A percentile compares a stretch with the other conserved stretches of the same genome.
phyloP scores from a whole-genome alignment of 2,888 invertebrate species.

The Anthoptus insignis region DNA sequence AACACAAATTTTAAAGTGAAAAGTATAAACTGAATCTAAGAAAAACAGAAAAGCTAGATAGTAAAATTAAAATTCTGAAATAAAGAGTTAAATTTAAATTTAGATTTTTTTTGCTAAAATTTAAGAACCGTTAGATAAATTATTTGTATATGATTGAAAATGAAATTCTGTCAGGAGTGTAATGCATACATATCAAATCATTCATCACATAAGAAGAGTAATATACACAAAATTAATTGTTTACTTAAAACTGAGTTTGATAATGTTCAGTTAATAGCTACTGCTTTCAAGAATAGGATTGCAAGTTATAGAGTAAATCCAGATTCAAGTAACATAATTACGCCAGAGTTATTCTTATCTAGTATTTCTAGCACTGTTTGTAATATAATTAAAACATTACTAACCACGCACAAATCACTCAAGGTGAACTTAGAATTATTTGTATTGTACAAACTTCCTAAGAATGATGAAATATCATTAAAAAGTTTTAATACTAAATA shows the following conservation, averaged over 20 bases:
- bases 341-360: slow-evolving; percentile 1
- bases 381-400: slow-evolving; percentile 3
- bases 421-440: slow-evolving; percentile 11
- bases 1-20: too few species aligned
- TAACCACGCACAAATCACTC: not conserved
- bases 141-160: slow-evolving; percentile 6
- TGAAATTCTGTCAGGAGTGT: slow-evolving; percentile 11
- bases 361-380: slow-evolving; percentile 5
- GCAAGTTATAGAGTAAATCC: slow-evolving; percentile 7
- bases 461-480: slow-evolving; percentile 15
- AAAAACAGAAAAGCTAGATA: too few species aligned
- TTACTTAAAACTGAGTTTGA: slow-evolving; percentile 3
- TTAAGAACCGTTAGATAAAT: too few species aligned
- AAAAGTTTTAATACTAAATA: slow-evolving; percentile 16
- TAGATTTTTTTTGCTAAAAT: too few species aligned
- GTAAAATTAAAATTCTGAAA: too few species aligned
- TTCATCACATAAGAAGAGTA: slow-evolving; percentile 9
- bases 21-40: too few species aligned
- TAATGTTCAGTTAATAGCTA: slow-evolving; percentile 12
- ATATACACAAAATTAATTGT: slow-evolving; percentile 9
- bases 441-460: slow-evolving; percentile 4
- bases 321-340: not conserved
- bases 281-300: slow-evolving; percentile 14
- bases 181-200: slow-evolving; percentile 14
- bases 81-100: too few species aligned